Evolutionary conservation across 2,888 invertebrate species (phyloP).

Genomic region (Halocaridina rubra): DNA sequence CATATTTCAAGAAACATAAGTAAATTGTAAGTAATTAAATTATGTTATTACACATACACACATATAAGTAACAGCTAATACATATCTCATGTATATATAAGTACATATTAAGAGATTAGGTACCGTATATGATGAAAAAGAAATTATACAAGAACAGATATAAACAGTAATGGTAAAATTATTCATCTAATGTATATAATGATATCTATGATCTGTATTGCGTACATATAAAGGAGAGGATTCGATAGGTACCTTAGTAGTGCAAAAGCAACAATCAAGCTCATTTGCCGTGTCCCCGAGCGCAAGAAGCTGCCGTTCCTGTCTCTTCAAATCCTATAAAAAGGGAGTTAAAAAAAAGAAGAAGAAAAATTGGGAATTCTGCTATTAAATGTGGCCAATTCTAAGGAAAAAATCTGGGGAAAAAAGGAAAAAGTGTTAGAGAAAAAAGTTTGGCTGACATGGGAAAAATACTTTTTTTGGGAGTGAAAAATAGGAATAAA

Average conservation of each 20-base stretch:
- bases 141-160: no score
- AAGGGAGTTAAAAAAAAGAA: constrained; percentile 11
- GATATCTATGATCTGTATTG: not conserved
- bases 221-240: no score
- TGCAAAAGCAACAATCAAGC: constrained; percentile 98
- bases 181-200: no score
- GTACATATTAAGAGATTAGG: no score
- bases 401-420: not conserved
- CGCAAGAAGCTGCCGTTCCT: constrained; percentile 65
- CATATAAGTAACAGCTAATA: no score
- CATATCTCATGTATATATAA: no score
- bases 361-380: constrained; percentile 3
- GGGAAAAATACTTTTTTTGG: not conserved
- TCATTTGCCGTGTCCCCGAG: constrained; percentile 92
- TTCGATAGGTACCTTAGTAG: constrained; percentile 74
- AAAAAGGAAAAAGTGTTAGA: not conserved
- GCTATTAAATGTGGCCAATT: not conserved
- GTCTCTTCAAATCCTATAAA: constrained; percentile 54
- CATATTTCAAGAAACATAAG: no score
- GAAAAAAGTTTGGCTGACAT: not conserved
- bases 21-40: no score
- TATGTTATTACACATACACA: no score
- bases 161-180: no score
- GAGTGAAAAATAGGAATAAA: not conserved
- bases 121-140: no score